Evolutionary conservation across 2,113 vertebrate genomes (phyloP).

Genomic region (Clarias batrachus): DNA sequence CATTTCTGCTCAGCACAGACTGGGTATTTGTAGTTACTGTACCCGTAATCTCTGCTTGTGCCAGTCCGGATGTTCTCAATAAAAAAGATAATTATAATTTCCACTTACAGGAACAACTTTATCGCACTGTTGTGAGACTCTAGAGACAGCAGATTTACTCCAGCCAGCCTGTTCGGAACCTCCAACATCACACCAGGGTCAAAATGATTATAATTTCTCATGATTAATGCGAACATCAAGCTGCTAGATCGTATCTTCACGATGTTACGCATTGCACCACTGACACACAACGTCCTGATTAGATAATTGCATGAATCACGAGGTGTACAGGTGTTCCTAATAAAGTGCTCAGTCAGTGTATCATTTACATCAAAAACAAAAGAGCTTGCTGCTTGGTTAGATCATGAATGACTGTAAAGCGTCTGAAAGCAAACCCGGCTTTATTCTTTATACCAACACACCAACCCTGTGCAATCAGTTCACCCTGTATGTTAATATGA

Average conservation of each 20-base stretch:
- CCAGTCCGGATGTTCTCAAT: neutral
- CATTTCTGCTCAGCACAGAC: neutral
- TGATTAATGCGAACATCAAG: neutral
- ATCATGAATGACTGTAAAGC: too few relatives aligned
- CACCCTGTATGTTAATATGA: neutral
- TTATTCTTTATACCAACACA: neutral
- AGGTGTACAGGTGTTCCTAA: neutral
- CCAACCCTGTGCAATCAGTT: neutral
- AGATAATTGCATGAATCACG: neutral
- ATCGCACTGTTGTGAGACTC: neutral
- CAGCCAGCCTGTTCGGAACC: neutral
- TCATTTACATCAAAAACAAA: neutral
- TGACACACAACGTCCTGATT: neutral
- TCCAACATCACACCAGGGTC: neutral
- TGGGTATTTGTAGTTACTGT: neutral
- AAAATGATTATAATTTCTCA: neutral
- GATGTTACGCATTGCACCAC: neutral
- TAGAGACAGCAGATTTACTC: neutral
- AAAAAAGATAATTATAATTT: neutral
- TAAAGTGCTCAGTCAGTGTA: neutral
- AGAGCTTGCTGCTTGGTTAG: neutral
- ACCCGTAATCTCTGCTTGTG: neutral
- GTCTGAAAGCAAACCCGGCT: neutral
- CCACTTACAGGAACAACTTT: neutral
- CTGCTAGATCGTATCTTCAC: neutral